phyloP scores from a whole-genome alignment of 2,113 vertebrate species.

The Triplophysa siluroides region DNA sequence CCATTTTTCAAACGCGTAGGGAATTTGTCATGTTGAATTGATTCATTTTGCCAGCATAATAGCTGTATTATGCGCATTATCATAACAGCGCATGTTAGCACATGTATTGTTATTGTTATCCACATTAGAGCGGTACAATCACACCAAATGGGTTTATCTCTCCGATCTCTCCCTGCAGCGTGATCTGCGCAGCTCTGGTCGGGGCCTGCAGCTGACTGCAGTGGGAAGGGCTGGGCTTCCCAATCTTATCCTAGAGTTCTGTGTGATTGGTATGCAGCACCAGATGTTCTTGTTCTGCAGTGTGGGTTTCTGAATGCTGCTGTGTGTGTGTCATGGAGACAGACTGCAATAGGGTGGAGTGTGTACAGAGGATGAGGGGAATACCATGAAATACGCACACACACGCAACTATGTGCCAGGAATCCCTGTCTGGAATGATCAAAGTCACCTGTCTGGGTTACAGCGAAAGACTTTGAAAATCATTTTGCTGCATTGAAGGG shows the following conservation, averaged over 20 bases:
- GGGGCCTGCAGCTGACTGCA: constrained; percentile 30
- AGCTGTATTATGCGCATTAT: constrained; percentile 1
- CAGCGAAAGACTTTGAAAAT: constrained; percentile 3
- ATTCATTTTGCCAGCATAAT: constrained; percentile 4
- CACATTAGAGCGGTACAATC: background rate
- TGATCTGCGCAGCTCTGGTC: background rate
- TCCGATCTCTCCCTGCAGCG: background rate
- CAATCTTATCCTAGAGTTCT: constrained; percentile 23
- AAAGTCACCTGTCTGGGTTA: constrained; percentile 44
- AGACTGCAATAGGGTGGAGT: constrained; percentile 33
- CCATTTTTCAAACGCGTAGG: no score
- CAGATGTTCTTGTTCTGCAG: constrained; percentile 72
- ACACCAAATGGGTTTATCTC: background rate
- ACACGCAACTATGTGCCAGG: constrained; percentile 57
- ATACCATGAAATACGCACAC: constrained; percentile 38
- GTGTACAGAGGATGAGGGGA: constrained; percentile 35
- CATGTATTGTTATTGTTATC: background rate
- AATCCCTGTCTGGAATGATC: constrained; percentile 58
- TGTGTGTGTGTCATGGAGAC: constrained; percentile 60
- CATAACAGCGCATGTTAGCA: background rate
- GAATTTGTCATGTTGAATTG: constrained; percentile 21
- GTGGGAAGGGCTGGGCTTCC: constrained; percentile 11
- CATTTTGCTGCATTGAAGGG: background rate
- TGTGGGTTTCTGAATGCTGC: constrained; percentile 68
- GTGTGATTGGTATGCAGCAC: constrained; percentile 71